Evolutionary conservation across 2,797 vertebrate genomes (phyloP).

Genomic region (Periparus ater): DNA sequence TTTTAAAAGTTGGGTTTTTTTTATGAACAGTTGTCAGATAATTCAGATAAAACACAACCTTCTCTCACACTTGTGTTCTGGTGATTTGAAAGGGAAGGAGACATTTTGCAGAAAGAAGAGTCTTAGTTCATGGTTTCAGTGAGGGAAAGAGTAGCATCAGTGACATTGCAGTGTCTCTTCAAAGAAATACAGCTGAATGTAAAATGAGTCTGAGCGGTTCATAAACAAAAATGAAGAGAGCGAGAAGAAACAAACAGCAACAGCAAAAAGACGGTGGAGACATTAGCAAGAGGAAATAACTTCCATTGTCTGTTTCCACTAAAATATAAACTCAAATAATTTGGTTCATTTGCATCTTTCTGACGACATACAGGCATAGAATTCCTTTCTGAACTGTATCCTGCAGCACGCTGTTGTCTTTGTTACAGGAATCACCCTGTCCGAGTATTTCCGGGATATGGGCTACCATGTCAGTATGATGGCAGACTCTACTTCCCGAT

Average conservation of each 20-base stretch:
- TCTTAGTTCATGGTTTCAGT: background rate
- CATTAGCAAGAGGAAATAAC: background rate
- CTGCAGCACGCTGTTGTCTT: background rate
- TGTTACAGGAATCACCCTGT: conserved; percentile 91
- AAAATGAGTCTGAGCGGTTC: background rate
- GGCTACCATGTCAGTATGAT: conserved; percentile 99
- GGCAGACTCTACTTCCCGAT: conserved; percentile 98
- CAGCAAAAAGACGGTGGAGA: background rate
- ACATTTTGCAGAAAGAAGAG: background rate
- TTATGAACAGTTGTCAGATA: background rate
- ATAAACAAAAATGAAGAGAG: background rate
- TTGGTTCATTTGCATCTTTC: background rate
- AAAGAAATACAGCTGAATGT: background rate
- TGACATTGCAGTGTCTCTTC: background rate
- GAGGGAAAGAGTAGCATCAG: background rate
- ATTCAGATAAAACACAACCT: background rate
- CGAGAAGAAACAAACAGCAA: background rate
- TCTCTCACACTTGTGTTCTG: background rate
- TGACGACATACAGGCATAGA: background rate
- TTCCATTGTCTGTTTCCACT: background rate
- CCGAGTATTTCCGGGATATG: conserved; percentile 99
- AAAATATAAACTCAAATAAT: background rate
- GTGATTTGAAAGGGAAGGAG: background rate
- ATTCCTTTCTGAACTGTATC: background rate
- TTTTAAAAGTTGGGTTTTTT: background rate